A percentile compares a stretch with the other conserved stretches of the same genome.
Conservation (phyloP, 2,797 vertebrate genomes). For the Melanotaenia pygmaea region DNA sequence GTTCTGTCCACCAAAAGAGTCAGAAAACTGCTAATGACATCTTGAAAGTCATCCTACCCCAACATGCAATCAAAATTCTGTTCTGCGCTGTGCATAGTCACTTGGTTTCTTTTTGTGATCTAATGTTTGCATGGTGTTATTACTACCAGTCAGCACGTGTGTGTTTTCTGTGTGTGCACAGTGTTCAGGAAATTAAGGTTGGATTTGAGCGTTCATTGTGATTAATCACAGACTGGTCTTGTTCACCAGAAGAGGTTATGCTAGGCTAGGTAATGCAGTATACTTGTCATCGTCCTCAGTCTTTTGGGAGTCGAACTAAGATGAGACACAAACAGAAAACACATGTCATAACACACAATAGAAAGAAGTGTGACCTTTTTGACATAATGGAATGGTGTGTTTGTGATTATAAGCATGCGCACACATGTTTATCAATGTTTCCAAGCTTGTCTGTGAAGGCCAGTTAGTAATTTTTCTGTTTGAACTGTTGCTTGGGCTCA, state of each 20-base stretch:
- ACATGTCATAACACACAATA: constrained; percentile 19
- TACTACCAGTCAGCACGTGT: not conserved
- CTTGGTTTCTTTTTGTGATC: too few species aligned
- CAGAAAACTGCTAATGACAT: too few species aligned
- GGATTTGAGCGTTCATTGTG: not conserved
- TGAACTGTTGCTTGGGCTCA: constrained; percentile 46
- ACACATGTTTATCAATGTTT: constrained; percentile 22
- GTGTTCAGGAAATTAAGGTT: constrained; percentile 4
- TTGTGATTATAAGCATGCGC: constrained; percentile 7
- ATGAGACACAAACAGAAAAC: constrained; percentile 11
- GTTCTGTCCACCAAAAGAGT: too few species aligned
- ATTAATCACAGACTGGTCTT: not conserved
- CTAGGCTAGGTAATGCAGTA: constrained; percentile 41
- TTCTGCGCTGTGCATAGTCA: too few species aligned
- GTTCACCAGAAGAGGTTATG: constrained; percentile 40
- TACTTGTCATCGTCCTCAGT: not conserved
- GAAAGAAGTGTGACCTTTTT: not conserved
- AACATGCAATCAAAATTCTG: too few species aligned
- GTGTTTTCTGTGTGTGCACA: not conserved
- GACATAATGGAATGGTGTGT: constrained; percentile 9
- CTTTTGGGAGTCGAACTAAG: constrained; percentile 9
- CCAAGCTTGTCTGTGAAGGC: constrained; percentile 15
- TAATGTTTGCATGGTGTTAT: not conserved
- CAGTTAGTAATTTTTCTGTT: constrained; percentile 41
- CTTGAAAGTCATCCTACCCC: too few species aligned